A percentile compares a stretch with the other conserved stretches of the same genome.
These are phyloP conservation scores for Cataglyphis livida DNA, from an alignment of 2,888 invertebrate genomes.

Conservation along the genomic window DNA sequence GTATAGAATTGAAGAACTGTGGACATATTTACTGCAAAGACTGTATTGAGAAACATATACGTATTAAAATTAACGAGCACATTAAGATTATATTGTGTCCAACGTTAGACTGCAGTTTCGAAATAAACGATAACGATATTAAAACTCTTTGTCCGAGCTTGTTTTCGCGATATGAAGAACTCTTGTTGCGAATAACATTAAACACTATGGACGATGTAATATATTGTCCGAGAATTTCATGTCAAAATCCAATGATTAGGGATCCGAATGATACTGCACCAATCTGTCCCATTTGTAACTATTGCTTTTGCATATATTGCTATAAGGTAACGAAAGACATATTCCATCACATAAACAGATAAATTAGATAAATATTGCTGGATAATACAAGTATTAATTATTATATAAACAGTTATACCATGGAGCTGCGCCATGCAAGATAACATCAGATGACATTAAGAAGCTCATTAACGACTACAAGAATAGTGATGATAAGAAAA, in stretches of 20 bases:
- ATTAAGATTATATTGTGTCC: constrained; percentile 70
- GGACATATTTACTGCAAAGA: constrained; percentile 72
- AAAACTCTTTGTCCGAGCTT: constrained; percentile 69
- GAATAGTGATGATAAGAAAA: constrained; percentile 59
- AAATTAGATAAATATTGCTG: neutral
- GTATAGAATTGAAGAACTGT: constrained; percentile 70
- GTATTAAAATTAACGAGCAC: constrained; percentile 67
- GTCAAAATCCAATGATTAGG: constrained; percentile 72
- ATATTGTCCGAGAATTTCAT: constrained; percentile 74
- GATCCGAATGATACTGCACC: constrained; percentile 72
- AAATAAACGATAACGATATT: constrained; percentile 62
- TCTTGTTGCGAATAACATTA: constrained; percentile 66
- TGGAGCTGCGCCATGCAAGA: constrained; percentile 73
- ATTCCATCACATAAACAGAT: neutral
- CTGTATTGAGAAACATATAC: constrained; percentile 72
- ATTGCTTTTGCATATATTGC: constrained; percentile 78
- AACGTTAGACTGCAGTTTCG: constrained; percentile 62
- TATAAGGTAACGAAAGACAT: constrained; percentile 71
- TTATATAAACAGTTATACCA: constrained; percentile 73
- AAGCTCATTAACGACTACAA: constrained; percentile 72
- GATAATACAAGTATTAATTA: neutral
- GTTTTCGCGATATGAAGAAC: constrained; percentile 72
- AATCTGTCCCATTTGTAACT: constrained; percentile 73
- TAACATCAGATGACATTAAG: constrained; percentile 54
- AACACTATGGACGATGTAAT: constrained; percentile 73